These are phyloP conservation scores for Sericinus montela DNA, from an alignment of 2,888 invertebrate species.

Conservation along the genomic window DNA sequence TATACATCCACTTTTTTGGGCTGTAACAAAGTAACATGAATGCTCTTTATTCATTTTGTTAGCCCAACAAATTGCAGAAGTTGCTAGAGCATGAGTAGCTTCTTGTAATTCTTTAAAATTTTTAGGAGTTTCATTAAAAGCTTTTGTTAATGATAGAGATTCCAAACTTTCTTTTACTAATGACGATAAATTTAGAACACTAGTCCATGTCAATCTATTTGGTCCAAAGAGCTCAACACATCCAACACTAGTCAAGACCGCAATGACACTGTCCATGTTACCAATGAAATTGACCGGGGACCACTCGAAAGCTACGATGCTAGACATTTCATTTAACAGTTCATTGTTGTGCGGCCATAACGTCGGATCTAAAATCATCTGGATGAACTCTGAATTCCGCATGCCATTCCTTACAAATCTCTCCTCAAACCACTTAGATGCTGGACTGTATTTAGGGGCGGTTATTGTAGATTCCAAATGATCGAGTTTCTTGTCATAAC, in stretches of 20 bases:
- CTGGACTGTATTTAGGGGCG: slow-evolving; percentile 44
- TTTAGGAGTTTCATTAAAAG: slow-evolving; percentile 23
- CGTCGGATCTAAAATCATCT: slow-evolving; percentile 52
- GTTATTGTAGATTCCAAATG: slow-evolving; percentile 39
- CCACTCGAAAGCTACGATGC: slow-evolving; percentile 43
- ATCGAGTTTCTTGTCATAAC: slow-evolving; percentile 53
- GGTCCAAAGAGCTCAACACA: slow-evolving; percentile 45
- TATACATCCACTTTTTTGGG: slow-evolving; percentile 52
- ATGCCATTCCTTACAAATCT: slow-evolving; percentile 36
- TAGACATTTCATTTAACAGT: slow-evolving; percentile 47
- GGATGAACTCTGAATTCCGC: slow-evolving; percentile 46
- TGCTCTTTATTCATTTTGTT: slow-evolving; percentile 33
- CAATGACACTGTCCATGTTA: slow-evolving; percentile 40
- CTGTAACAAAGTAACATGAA: slow-evolving; percentile 52
- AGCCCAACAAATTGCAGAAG: slow-evolving; percentile 54
- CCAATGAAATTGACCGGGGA: slow-evolving; percentile 44
- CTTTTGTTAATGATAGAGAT: slow-evolving; percentile 15
- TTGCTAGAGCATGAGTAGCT: slow-evolving; percentile 39
- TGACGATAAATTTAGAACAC: slow-evolving; percentile 41
- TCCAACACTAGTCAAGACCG: slow-evolving; percentile 57
- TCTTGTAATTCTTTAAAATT: slow-evolving; percentile 39
- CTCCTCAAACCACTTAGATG: slow-evolving; percentile 37
- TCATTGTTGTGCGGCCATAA: slow-evolving; percentile 56
- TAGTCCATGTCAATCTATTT: slow-evolving; percentile 35
- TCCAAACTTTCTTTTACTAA: slow-evolving; percentile 31